Conservation (phyloP, 2,797 vertebrate genomes). For the Microcaecilia unicolor region DNA sequence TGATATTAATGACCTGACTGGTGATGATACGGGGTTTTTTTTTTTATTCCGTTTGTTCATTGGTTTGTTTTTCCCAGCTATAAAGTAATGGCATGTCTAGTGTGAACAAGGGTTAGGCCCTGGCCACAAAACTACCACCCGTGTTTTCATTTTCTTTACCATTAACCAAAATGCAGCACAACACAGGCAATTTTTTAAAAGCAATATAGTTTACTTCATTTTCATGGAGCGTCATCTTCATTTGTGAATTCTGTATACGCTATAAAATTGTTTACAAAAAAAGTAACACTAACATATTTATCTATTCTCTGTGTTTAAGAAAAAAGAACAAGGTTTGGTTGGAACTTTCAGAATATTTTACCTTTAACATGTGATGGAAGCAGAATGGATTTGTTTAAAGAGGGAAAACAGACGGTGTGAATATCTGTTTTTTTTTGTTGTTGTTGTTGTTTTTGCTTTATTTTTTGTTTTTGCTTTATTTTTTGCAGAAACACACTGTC, state of each 20-base stretch:
- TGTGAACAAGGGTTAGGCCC: conserved; percentile 58
- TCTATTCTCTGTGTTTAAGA: conserved; percentile 43
- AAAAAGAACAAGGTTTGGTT: conserved; percentile 4
- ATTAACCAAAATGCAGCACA: conserved; percentile 51
- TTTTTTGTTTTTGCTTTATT: too few species aligned
- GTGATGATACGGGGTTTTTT: conserved; percentile 60
- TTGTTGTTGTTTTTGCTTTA: conserved; percentile 26
- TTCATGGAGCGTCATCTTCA: conserved; percentile 65
- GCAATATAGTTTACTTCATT: conserved; percentile 70
- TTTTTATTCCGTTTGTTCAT: not conserved
- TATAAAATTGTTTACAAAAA: conserved; percentile 70
- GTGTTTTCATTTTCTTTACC: conserved; percentile 45
- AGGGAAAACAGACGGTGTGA: not conserved
- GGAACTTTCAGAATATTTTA: too few species aligned
- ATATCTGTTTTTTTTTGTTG: conserved; percentile 8
- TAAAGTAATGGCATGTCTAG: conserved; percentile 32
- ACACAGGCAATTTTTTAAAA: conserved; percentile 59
- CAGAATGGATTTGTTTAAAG: conserved; percentile 20
- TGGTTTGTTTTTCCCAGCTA: conserved; percentile 15
- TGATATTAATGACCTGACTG: conserved; percentile 85
- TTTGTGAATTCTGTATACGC: conserved; percentile 60
- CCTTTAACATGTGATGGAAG: conserved; percentile 23
- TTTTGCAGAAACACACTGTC: conserved; percentile 31
- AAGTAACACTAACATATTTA: conserved; percentile 62
- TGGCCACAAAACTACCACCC: conserved; percentile 49